These are phyloP conservation scores for Heterocephalus glaber DNA, from an alignment of 2,113 vertebrate genomes.

Conservation along the genomic window DNA sequence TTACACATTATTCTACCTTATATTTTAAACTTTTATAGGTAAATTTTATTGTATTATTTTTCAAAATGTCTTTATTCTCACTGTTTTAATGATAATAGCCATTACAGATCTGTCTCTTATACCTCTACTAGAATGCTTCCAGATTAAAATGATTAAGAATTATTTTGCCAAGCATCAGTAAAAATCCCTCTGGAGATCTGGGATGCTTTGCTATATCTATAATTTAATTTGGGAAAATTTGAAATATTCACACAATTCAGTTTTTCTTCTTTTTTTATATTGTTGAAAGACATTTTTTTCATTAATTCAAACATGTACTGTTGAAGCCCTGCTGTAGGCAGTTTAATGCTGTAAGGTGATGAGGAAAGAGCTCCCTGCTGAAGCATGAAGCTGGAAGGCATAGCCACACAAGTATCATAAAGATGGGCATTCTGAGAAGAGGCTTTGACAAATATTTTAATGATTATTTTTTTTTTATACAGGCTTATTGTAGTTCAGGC, in stretches of 20 bases:
- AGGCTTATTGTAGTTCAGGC: too few species aligned
- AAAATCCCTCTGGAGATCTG: background rate
- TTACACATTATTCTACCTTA: background rate
- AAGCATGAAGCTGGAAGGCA: background rate
- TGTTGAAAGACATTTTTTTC: background rate
- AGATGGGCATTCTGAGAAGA: background rate
- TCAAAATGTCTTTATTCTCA: background rate
- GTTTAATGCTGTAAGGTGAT: accelerated
- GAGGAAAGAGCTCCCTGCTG: background rate
- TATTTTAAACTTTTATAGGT: background rate
- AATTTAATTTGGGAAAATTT: background rate
- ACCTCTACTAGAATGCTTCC: background rate
- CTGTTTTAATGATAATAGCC: background rate
- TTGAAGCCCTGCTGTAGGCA: background rate
- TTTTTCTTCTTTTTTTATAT: background rate
- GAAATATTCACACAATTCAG: background rate
- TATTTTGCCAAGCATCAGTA: background rate
- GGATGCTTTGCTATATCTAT: background rate
- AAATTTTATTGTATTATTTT: background rate
- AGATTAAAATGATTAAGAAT: background rate
- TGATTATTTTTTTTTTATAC: background rate
- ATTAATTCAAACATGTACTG: background rate
- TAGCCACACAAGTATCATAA: background rate
- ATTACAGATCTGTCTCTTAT: background rate
- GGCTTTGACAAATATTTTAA: too few species aligned